Evolutionary conservation across 2,888 invertebrate species (phyloP).

Genomic region (Trypoxylon attenuatum): DNA sequence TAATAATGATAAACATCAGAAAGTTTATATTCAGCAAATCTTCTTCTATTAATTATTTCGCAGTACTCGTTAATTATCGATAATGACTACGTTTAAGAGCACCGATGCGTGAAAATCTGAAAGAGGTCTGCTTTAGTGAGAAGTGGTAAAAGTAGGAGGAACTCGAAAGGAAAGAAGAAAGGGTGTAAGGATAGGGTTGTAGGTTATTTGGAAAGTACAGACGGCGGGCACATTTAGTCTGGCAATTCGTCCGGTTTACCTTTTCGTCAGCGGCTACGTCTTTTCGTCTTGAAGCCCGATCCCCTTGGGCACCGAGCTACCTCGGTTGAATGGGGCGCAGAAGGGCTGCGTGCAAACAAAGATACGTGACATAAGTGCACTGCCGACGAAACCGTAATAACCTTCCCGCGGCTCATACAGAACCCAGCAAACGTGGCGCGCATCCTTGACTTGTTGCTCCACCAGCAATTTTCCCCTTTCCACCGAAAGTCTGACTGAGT

Average conservation of each 20-base stretch:
- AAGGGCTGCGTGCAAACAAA: slow-evolving; percentile 30
- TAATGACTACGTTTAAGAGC: no score
- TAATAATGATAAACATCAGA: no score
- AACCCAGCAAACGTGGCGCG: neutral
- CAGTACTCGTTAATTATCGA: no score
- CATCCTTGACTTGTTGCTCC: slow-evolving; percentile 28
- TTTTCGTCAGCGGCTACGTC: slow-evolving; percentile 29
- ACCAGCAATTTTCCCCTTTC: neutral
- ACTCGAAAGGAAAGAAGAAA: no score
- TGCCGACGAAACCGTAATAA: slow-evolving; percentile 18
- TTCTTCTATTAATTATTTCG: no score
- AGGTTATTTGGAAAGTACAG: slow-evolving; percentile 52
- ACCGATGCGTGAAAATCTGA: neutral
- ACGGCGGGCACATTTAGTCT: slow-evolving; percentile 48
- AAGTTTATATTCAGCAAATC: no score
- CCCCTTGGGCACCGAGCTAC: no score
- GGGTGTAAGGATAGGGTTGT: slow-evolving; percentile 41
- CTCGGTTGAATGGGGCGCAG: neutral
- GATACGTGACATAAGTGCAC: slow-evolving; percentile 38
- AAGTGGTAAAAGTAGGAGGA: neutral
- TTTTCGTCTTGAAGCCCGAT: slow-evolving; percentile 23
- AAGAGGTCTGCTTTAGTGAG: neutral
- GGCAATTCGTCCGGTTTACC: slow-evolving; percentile 53
- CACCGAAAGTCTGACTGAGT: slow-evolving; percentile 4
- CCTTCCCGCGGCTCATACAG: neutral